Evolutionary conservation across 1,140 invertebrate genomes (phyloP).

Genomic region (Centruroides sculpturatus): DNA sequence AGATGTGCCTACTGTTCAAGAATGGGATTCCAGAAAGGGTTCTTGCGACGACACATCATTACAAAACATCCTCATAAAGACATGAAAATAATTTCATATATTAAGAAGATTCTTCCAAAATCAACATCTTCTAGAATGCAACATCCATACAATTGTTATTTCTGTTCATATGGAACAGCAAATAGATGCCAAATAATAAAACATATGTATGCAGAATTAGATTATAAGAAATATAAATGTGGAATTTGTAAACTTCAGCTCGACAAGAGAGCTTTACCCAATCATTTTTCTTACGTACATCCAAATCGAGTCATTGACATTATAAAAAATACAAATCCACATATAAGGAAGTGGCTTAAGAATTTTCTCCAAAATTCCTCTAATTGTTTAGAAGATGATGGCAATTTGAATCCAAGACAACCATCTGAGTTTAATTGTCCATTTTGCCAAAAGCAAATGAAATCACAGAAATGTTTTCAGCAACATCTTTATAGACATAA

Average conservation of each 20-base stretch:
- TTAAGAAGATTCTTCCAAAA: background rate
- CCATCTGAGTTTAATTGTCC: too few species aligned
- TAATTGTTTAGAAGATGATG: too few species aligned
- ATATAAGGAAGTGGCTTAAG: too few species aligned
- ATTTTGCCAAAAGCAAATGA: too few species aligned
- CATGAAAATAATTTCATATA: background rate
- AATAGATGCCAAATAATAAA: constrained; percentile 4
- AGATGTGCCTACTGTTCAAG: too few species aligned
- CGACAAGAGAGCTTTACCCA: background rate
- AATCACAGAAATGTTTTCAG: too few species aligned
- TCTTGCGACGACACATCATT: background rate
- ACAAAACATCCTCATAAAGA: background rate
- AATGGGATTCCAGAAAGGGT: background rate
- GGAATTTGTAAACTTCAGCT: background rate
- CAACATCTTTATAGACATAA: too few species aligned
- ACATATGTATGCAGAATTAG: constrained; percentile 8
- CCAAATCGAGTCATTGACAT: too few species aligned
- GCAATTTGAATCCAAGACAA: too few species aligned
- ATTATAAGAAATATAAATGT: constrained; percentile 2
- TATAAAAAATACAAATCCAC: too few species aligned
- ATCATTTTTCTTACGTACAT: too few species aligned
- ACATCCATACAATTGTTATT: background rate
- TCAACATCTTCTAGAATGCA: background rate
- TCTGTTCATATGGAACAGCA: constrained; percentile 2
- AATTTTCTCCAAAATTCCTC: too few species aligned